These are phyloP conservation scores for Calyptommatus sinebrachiatus DNA, from an alignment of 2,113 vertebrate genomes.

Conservation along the genomic window DNA sequence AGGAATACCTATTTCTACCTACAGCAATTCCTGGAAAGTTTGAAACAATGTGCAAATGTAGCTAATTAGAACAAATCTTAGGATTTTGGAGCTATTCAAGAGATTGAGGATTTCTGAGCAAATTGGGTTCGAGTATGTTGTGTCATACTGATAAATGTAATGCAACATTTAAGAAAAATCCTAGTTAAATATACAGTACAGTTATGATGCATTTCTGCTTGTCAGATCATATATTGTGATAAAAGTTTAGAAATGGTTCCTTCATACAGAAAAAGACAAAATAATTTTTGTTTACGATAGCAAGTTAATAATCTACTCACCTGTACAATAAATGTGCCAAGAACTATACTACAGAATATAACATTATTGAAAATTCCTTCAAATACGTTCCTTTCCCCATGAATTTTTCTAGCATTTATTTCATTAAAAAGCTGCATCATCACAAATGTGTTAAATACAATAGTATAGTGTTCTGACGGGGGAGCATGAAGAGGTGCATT, in stretches of 20 bases:
- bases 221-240: background rate
- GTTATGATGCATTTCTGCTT: background rate
- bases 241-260: background rate
- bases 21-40: background rate
- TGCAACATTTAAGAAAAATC: background rate
- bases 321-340: conserved; percentile 96
- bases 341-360: conserved; percentile 96
- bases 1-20: too few relatives aligned
- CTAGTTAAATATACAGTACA: background rate
- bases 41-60: background rate
- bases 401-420: conserved; percentile 98
- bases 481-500: conserved; percentile 90
- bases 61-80: background rate
- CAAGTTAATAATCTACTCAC: conserved; percentile 65
- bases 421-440: conserved; percentile 99
- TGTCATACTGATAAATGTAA: background rate
- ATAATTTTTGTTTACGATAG: background rate
- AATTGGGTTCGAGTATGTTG: background rate
- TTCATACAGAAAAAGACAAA: background rate
- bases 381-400: conserved; percentile 97
- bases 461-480: conserved; percentile 96
- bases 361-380: conserved; percentile 97
- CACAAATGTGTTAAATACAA: conserved; percentile 98
- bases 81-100: background rate
- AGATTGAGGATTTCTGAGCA: background rate